A percentile compares a stretch with the other conserved stretches of the same genome.
phyloP scores from a whole-genome alignment of 2,113 vertebrate genomes.

The Dolichallabes microphthalmus region DNA sequence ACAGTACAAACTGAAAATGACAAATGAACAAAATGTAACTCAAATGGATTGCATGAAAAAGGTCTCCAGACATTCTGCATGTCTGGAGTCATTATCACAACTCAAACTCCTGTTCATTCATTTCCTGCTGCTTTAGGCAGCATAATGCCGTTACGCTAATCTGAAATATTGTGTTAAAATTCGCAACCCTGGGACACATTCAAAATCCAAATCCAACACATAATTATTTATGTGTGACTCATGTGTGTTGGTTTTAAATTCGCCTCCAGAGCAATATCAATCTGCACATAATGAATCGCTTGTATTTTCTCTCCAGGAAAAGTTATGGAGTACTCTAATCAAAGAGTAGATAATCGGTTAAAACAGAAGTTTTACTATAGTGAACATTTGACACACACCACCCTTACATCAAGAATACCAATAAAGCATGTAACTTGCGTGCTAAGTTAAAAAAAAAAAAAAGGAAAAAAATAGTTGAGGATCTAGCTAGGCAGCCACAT shows the following conservation, averaged over 20 bases:
- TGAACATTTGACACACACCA: not conserved
- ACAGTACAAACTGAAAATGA: conserved; percentile 27
- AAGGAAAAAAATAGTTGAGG: not conserved
- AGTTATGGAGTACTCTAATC: not conserved
- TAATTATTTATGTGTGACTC: not conserved
- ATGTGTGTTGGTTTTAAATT: not conserved
- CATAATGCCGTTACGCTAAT: not conserved
- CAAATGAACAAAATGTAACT: conserved; percentile 26
- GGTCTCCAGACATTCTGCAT: not conserved
- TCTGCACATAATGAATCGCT: not conserved
- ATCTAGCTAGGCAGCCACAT: not conserved
- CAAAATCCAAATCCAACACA: not conserved
- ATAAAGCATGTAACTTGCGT: not conserved
- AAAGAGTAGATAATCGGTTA: not conserved
- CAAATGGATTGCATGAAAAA: conserved; percentile 5
- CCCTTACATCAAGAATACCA: not conserved
- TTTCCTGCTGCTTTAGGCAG: not conserved
- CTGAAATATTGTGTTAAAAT: not conserved
- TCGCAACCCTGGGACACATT: not conserved
- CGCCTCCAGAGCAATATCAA: not conserved
- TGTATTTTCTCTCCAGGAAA: not conserved
- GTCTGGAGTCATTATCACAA: not conserved
- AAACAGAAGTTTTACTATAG: not conserved
- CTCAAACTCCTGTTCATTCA: not conserved
- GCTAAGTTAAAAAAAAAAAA: not conserved